A percentile compares a stretch with the other conserved stretches of the same genome.
Conservation (phyloP, 2,113 vertebrate species). For the Dasypus novemcinctus region DNA sequence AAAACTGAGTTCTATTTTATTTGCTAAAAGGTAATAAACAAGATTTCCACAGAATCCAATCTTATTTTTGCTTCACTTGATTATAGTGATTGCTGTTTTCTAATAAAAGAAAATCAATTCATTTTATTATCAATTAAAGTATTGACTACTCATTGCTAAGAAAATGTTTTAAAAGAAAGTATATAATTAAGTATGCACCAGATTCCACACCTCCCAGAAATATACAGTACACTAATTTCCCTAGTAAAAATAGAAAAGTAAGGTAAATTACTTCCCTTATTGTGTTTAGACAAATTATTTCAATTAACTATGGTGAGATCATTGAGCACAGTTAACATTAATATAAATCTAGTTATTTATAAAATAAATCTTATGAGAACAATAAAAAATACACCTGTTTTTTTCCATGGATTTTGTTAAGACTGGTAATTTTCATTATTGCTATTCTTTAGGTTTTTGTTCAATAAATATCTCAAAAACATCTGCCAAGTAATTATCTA, state of each 20-base stretch:
- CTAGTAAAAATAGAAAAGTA: background rate
- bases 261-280: background rate
- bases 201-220: background rate
- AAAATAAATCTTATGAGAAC: background rate
- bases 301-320: constrained; percentile 9
- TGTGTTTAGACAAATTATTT: constrained; percentile 43
- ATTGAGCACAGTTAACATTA: constrained; percentile 35
- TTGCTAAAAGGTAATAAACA: constrained; percentile 25
- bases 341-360: constrained; percentile 2
- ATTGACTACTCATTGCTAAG: background rate
- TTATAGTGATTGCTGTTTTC: background rate
- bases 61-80: background rate
- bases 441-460: background rate
- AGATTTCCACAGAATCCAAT: background rate
- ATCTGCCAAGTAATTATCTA: background rate
- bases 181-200: background rate
- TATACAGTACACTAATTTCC: background rate
- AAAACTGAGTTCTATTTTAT: background rate
- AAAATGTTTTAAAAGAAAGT: background rate
- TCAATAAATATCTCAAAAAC: constrained; percentile 27
- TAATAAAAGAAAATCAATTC: background rate
- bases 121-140: constrained; percentile 29
- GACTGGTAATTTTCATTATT: background rate
- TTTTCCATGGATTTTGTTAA: constrained; percentile 38
- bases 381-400: background rate